Percentiles rank a stretch among this genome's conserved stretches.
phyloP scores from a whole-genome alignment of 2,888 invertebrate species.

The Mythimna ferrago region DNA sequence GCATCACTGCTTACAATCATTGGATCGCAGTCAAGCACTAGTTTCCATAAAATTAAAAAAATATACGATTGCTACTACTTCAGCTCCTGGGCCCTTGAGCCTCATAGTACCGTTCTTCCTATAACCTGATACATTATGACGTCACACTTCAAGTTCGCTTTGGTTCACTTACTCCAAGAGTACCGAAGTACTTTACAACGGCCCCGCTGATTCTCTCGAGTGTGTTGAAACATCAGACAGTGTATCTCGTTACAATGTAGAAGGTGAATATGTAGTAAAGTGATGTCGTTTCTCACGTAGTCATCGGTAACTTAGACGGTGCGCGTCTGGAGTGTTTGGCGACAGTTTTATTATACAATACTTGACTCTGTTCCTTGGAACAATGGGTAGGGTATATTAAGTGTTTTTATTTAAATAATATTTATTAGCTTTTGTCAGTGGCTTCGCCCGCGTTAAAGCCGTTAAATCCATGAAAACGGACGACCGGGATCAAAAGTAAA shows the following conservation, averaged over 20 bases:
- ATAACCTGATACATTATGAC: slow-evolving; percentile 7
- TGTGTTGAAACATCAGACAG: slow-evolving; percentile 23
- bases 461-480: no score
- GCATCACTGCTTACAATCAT: no score
- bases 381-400: not conserved
- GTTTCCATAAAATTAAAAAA: no score
- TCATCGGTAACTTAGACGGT: slow-evolving; percentile 37
- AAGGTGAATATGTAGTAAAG: slow-evolving; percentile 8
- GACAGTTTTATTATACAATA: slow-evolving; percentile 4
- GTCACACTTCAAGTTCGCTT: not conserved
- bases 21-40: no score
- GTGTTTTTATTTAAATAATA: no score
- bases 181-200: slow-evolving; percentile 25
- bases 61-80: no score
- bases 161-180: slow-evolving; percentile 15
- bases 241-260: slow-evolving; percentile 23
- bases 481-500: no score
- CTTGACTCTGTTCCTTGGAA: not conserved
- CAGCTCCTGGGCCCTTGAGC: not conserved
- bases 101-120: not conserved
- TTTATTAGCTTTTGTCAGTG: no score
- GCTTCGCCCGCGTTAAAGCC: no score
- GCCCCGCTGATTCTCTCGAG: slow-evolving; percentile 16
- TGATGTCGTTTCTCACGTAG: slow-evolving; percentile 45
- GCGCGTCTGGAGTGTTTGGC: not conserved